A percentile compares a stretch with the other conserved stretches of the same genome.
phyloP scores from a whole-genome alignment of 2,888 invertebrate genomes.

The Aricia artaxerxes region DNA sequence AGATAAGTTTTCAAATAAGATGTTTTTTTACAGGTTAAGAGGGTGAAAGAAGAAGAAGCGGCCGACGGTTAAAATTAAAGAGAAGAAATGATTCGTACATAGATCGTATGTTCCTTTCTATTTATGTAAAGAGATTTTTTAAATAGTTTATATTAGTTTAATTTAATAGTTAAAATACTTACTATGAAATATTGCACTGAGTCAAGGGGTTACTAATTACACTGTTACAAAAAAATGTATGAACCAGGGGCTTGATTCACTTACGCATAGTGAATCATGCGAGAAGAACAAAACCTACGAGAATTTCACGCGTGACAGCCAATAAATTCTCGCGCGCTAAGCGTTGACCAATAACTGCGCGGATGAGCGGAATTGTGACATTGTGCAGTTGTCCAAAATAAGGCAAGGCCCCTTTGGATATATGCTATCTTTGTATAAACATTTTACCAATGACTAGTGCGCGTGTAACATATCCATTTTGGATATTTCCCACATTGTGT shows the following conservation, averaged over 20 bases:
- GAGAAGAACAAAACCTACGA: too few relatives aligned
- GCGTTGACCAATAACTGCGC: too few relatives aligned
- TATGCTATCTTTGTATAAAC: neutral
- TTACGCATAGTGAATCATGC: too few relatives aligned
- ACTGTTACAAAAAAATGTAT: too few relatives aligned
- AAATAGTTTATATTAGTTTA: neutral
- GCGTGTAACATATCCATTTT: neutral
- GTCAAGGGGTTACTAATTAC: too few relatives aligned
- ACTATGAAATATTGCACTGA: neutral
- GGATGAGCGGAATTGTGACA: too few relatives aligned
- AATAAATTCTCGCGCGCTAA: too few relatives aligned
- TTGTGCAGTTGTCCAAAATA: too few relatives aligned
- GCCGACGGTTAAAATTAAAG: constrained; percentile 59
- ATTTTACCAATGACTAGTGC: neutral
- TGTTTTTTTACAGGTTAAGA: constrained; percentile 51
- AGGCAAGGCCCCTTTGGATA: neutral
- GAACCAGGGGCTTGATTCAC: too few relatives aligned
- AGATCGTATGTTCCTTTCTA: constrained; percentile 24
- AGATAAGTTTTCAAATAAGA: neutral
- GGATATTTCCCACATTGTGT: neutral
- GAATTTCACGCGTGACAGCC: too few relatives aligned
- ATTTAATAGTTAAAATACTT: neutral
- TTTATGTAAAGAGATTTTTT: constrained; percentile 10
- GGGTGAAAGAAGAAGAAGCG: constrained; percentile 57
- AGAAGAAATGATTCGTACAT: neutral